Evolutionary conservation across 2,888 invertebrate species (phyloP), one percentile per base, ranked within the genome.

Genomic region (Drosophila formosana): DNA sequence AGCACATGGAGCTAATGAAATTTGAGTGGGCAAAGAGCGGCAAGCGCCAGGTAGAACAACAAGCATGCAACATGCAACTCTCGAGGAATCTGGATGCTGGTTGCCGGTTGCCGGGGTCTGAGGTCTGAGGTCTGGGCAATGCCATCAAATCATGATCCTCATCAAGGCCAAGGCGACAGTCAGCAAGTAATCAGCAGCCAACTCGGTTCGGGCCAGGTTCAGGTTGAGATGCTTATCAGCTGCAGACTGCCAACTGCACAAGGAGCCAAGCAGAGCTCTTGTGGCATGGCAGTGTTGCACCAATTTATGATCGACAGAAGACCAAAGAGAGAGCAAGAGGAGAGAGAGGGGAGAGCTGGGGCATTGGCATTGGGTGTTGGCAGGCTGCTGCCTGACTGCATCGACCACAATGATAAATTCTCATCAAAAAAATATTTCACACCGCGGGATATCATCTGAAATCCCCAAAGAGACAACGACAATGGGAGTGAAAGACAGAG

Each of bases 371-470:
- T 72, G 78, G 75, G 73, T 73, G 78, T 77, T 72, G 78, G 65
- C 75, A 68, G 78, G 57, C 67, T 51, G 56, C 53, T 55, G 62
- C 51, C 62, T 69, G 52, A n/a, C 37, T 37, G 37, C 55, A 58
- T 62, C 60, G 64, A 58, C 67, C 61, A 78, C 74, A 80, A 88
- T 88, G 86, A 89, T 86, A 86, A 86, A 86, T 87, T 86, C 86
- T 87, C 89, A 88, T 89, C 84, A 86, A 89, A 87, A 80, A 79
- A 70, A 87, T 82, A 87, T 75, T 86, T 86, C 86, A 86, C 86
- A 86, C 86, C 72, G 86, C 86, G 86, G 86, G 86, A 78, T 73
- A 89, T 89, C 86, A 84, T 66, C 75, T 79, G n/a, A 47, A 57
- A 57, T 46, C 46, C 37, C 46, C 57, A 57, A 18, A 37, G 32